These are phyloP conservation scores for Caenorhabditis tropicalis DNA, from an alignment of 1,140 invertebrate genomes.

Conservation along the genomic window DNA sequence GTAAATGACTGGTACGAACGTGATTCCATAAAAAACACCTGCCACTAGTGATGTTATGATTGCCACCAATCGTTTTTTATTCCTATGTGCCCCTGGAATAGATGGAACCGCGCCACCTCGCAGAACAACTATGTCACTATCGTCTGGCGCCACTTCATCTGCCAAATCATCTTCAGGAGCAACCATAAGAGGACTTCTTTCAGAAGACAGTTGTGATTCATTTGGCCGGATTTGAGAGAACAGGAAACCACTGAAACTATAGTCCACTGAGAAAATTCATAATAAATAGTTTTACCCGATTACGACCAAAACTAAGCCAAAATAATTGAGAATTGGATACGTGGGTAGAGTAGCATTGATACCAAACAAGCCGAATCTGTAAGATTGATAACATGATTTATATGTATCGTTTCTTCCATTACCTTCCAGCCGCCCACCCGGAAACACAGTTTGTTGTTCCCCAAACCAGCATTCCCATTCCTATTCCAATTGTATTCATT, in stretches of 20 bases:
- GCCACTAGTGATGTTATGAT: conserved; percentile 70
- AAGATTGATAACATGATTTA: not conserved
- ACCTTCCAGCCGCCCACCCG: conserved; percentile 72
- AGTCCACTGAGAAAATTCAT: not conserved
- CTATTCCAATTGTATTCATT: conserved; percentile 62
- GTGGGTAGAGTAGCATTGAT: conserved; percentile 66
- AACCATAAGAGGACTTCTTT: conserved; percentile 52
- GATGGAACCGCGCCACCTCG: conserved; percentile 2
- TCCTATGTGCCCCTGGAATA: conserved; percentile 5
- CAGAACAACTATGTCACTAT: not conserved
- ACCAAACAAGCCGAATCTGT: conserved; percentile 73
- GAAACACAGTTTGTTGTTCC: conserved; percentile 60
- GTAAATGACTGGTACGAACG: conserved; percentile 73
- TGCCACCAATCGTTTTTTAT: conserved; percentile 64
- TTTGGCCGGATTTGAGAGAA: conserved; percentile 60
- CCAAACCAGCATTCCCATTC: conserved; percentile 64
- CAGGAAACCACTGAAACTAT: conserved; percentile 55
- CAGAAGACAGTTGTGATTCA: conserved; percentile 48
- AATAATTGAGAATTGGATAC: conserved; percentile 70
- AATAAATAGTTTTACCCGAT: conserved; percentile 65
- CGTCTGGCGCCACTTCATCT: not conserved
- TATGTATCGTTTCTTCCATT: not conserved
- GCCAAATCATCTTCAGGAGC: conserved; percentile 11
- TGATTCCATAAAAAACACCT: conserved; percentile 73
- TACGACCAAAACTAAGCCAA: conserved; percentile 71